Evolutionary conservation across 2,888 invertebrate genomes (phyloP), one percentile per base, ranked within the genome.

Genomic region (Melieria picta): DNA sequence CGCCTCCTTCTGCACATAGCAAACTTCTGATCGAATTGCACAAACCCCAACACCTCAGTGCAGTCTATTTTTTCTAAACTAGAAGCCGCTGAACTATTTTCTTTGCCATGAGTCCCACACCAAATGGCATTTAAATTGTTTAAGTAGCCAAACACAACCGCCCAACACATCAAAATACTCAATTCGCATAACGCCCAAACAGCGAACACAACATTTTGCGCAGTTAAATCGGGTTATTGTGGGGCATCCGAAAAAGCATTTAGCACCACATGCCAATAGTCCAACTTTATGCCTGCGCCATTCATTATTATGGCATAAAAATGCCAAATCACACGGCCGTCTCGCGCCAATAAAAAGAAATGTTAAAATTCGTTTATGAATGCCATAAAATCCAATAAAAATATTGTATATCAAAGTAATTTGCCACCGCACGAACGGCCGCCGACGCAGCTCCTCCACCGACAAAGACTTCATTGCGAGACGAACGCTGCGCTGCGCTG

Each of bases 371-470:
- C 82, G 78, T 83, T 83, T 82, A 83, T 80, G 77, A 77, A 75
- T 73, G 73, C 79, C 77, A 82, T 83, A 81, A 82, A 82, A 82
- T 79, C 82, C 81, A 83, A 82, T 82, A 83, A 82, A 83, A 83
- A 79, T 80, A 81, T 80, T 82, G 78, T 82, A 81, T 80, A 81
- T 81, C 82, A 80, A 80, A 79, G 73, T 75, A 72, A 76, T 77
- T 77, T 55, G 65, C 71, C 63, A 74, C 68, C 74, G 57, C 66
- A 73, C 50, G 69, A 64, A 55, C 4, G 62, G 30, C n/a, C 61
- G 46, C 13, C 61, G 10, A 45, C 16, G 16, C 13, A 13, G 50
- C 60, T 58, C 63, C 58, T 58, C 57, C 42, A 56, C 43, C 55
- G 48, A 13, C 50, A 60, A 4, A 60, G 60, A n/a, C 61, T 42